Evolutionary conservation across 2,113 vertebrate species (phyloP), one percentile per base, ranked within the genome.

Genomic region (Electrona antarctica): DNA sequence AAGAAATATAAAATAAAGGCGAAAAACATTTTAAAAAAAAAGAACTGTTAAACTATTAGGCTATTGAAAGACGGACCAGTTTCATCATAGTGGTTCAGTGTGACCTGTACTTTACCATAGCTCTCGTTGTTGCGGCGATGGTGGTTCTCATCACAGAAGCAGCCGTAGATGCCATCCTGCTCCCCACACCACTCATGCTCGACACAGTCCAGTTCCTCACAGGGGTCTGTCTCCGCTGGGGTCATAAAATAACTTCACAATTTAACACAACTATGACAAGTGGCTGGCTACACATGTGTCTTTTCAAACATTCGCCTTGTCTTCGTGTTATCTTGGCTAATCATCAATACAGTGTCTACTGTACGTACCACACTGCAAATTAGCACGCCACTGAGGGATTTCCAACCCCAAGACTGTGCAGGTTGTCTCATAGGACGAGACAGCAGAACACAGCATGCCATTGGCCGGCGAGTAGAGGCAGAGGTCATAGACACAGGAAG

Each of bases 111-210:
- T 41, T 8, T 49, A 91, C 90, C 87, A 1, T 83, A 92, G 47
- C 29, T 71, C 1, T 85, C 76, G 49, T 47, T 71, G 49, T 89
- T 76, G 60, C 45, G n/a, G 7, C 71, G 69, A 46, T 74, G 8
- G n/a, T 82, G 60, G 7, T 33, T 33, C 1, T 86, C 69, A 59
- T 87, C 78, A 74, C 92, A 93, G 82, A 88, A 90, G 65, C 92
- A 94, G 71, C 90, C 92, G 1, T 88, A 88, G 6, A 85, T 70
- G 0, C 91, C 88, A 0, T 88, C 47, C 11, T 74, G 78, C 64
- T 91, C 15, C 4, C 90, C 91, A 55, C 93, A 93, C 90, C 87
- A 90, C 59, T 93, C 92, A 0, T 85, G 8, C 2, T 87, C 89
- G 13, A 74, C 77, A 63, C 93, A 94, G 51, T 72, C 51, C 63